These are phyloP conservation scores for Aphaenogaster floridana DNA, from an alignment of 1,140 invertebrate genomes.

Conservation along the genomic window DNA sequence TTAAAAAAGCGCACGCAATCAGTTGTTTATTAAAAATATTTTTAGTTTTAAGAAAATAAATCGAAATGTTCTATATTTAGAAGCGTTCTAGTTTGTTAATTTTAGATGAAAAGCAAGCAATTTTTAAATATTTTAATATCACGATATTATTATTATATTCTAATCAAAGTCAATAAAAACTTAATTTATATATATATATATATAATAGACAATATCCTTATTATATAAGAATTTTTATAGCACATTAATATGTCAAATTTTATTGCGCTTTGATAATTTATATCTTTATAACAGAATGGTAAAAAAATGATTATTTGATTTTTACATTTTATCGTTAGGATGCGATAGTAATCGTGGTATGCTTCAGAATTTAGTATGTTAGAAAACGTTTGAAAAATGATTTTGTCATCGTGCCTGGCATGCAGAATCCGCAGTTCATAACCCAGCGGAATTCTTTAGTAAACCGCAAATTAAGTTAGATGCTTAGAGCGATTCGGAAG, in stretches of 20 bases:
- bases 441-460: constrained; percentile 22
- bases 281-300: not conserved
- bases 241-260: not conserved
- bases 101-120: not conserved
- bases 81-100: not conserved
- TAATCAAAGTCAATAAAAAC: not conserved
- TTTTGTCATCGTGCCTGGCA: not conserved
- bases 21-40: constrained; percentile 25
- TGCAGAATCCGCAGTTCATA: constrained; percentile 34
- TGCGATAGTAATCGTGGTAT: not conserved
- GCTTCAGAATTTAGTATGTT: not conserved
- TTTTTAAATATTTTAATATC: constrained; percentile 6
- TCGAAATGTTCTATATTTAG: not conserved
- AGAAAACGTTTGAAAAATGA: constrained; percentile 16
- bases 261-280: not conserved
- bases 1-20: not conserved
- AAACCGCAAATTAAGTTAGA: constrained; percentile 67
- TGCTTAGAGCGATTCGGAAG: constrained; percentile 25
- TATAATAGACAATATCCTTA: not conserved
- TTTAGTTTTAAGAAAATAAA: not conserved
- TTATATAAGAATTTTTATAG: not conserved
- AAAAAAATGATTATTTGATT: not conserved
- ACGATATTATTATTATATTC: not conserved
- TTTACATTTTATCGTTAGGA: not conserved
- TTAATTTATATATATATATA: not conserved